These are phyloP conservation scores for Cheirogaleus major DNA, from an alignment of 2,797 vertebrate species.

Conservation along the genomic window DNA sequence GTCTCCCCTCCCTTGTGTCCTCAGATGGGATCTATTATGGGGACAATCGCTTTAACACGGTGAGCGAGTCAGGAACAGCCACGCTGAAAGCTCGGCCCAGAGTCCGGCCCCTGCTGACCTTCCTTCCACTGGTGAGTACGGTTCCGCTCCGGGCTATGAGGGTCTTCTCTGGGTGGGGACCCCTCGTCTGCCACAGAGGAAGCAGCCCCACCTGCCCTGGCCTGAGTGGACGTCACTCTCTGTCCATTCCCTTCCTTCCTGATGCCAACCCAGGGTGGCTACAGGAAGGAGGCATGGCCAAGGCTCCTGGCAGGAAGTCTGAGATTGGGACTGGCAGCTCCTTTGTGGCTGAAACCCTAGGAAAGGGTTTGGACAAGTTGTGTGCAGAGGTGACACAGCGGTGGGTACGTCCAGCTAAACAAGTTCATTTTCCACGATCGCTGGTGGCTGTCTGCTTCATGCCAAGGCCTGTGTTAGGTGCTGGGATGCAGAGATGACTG, in stretches of 20 bases:
- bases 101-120: constrained; percentile 86
- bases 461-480: background rate
- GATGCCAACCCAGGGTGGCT: background rate
- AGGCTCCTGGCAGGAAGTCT: background rate
- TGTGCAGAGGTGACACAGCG: background rate
- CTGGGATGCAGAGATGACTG: background rate
- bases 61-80: constrained; percentile 87
- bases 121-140: constrained; percentile 87
- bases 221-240: background rate
- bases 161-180: background rate
- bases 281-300: background rate
- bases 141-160: background rate
- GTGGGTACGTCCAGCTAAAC: background rate
- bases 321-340: background rate
- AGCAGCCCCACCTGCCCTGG: background rate
- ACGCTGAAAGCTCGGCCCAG: constrained; percentile 86
- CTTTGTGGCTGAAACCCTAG: background rate
- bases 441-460: background rate
- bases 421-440: background rate
- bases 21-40: constrained; percentile 84
- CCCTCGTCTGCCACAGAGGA: background rate
- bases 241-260: background rate
- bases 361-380: background rate
- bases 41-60: constrained; percentile 79
- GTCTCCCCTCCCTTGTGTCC: background rate